These are phyloP conservation scores for Ptycholaimellus sp. DNA, from an alignment of 2,888 invertebrate genomes.

Conservation along the genomic window DNA sequence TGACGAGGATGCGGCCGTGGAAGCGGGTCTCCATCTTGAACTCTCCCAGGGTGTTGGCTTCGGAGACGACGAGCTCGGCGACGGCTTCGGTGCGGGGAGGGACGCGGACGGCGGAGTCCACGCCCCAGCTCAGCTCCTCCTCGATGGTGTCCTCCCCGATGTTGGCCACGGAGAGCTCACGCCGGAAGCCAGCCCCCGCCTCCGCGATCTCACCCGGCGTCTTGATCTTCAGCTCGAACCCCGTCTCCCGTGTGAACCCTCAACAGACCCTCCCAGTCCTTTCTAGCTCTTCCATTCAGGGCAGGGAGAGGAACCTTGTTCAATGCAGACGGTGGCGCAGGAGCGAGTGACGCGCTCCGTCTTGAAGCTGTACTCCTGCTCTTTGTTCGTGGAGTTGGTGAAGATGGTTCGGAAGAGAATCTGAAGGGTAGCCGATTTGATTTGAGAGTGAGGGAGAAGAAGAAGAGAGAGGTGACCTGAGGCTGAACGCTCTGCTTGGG, in stretches of 20 bases:
- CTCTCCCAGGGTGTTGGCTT: background rate
- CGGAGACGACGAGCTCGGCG: constrained; percentile 24
- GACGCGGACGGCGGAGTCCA: constrained; percentile 26
- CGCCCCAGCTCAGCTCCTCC: constrained; percentile 28
- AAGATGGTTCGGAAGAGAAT: constrained; percentile 24
- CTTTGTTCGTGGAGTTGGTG: constrained; percentile 24
- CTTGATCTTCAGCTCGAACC: constrained; percentile 22
- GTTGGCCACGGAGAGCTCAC: constrained; percentile 26
- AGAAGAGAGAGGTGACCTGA: too few relatives aligned
- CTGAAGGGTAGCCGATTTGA: background rate
- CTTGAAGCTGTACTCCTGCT: constrained; percentile 26
- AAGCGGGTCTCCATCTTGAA: background rate
- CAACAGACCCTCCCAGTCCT: too few relatives aligned
- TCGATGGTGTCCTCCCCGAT: constrained; percentile 24
- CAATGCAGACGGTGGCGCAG: constrained; percentile 23
- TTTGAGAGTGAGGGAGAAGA: background rate
- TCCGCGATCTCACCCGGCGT: constrained; percentile 28
- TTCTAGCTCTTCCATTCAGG: too few relatives aligned
- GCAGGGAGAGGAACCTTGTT: constrained; percentile 13
- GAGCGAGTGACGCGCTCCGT: constrained; percentile 27
- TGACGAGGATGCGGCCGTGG: constrained; percentile 11
- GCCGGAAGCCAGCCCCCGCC: constrained; percentile 28
- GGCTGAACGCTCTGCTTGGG: constrained; percentile 14
- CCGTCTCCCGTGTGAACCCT: constrained; percentile 18
- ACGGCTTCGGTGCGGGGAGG: constrained; percentile 24